Evolutionary conservation across 1,140 invertebrate species (phyloP).

Genomic region (Macrotrachela quadricornifera): DNA sequence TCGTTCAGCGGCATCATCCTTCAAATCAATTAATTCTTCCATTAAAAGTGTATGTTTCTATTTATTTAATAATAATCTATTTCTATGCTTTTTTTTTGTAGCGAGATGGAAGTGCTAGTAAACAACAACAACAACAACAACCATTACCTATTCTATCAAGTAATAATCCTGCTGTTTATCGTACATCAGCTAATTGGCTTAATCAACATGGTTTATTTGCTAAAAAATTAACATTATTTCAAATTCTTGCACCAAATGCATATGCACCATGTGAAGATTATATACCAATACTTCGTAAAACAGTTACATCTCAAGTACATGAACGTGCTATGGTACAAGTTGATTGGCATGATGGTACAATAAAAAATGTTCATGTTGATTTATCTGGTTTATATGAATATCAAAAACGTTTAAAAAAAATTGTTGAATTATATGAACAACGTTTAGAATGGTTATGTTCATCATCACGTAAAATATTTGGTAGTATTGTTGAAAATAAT

Average conservation of each 20-base stretch:
- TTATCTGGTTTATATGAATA: constrained; percentile 30
- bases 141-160: too few relatives aligned
- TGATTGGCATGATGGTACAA: constrained; percentile 28
- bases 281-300: constrained; percentile 27
- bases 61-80: too few relatives aligned
- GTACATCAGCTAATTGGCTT: constrained; percentile 18
- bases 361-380: constrained; percentile 30
- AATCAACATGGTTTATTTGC: constrained; percentile 28
- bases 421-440: constrained; percentile 24
- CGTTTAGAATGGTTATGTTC: constrained; percentile 27
- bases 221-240: constrained; percentile 25
- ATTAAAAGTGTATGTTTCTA: too few relatives aligned
- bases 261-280: constrained; percentile 29
- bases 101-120: too few relatives aligned
- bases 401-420: constrained; percentile 26
- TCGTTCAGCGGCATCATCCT: too few relatives aligned
- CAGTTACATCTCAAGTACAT: constrained; percentile 31
- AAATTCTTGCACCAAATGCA: constrained; percentile 28
- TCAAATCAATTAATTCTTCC: too few relatives aligned
- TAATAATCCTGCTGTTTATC: too few relatives aligned
- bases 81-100: too few relatives aligned
- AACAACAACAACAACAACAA: too few relatives aligned
- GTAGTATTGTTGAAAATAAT: constrained; percentile 26
- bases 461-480: constrained; percentile 26
- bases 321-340: constrained; percentile 29